phyloP scores from a whole-genome alignment of 92 coral and sea anemone species.

The Bergia sp. region DNA sequence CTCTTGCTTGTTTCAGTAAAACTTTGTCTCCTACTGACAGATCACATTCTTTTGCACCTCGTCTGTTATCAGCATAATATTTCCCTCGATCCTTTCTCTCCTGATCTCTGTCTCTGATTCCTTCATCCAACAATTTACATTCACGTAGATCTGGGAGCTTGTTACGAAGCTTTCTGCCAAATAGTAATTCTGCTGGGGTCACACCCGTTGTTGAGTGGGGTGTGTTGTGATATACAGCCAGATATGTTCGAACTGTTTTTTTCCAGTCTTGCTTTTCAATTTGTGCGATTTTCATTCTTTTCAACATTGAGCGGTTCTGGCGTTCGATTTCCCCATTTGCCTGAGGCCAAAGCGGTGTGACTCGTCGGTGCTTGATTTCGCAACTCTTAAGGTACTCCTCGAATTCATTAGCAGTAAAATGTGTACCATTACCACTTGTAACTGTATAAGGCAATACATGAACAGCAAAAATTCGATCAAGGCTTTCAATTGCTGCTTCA shows the following conservation, averaged over 20 bases:
- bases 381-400: constrained; percentile 10
- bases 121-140: constrained; percentile 12
- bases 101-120: no score
- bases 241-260: constrained; percentile 35
- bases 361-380: no score
- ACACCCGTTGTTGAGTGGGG: constrained; percentile 63
- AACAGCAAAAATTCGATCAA: constrained; percentile 42
- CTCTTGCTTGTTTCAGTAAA: constrained; percentile 46
- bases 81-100: no score
- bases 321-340: no score
- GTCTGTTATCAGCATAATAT: no score
- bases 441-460: constrained; percentile 27
- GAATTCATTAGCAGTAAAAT: constrained; percentile 42
- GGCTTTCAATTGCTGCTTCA: constrained; percentile 14
- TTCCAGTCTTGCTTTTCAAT: constrained; percentile 35
- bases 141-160: constrained; percentile 47
- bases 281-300: constrained; percentile 48
- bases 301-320: constrained; percentile 43
- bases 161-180: constrained; percentile 46
- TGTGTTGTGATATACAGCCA: neutral
- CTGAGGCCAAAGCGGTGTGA: no score
- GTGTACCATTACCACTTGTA: constrained; percentile 60
- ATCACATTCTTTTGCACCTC: neutral
- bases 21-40: constrained; percentile 52
- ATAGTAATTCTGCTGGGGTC: constrained; percentile 58